phyloP scores from a whole-genome alignment of 2,113 vertebrate species.

The Carollia perspicillata region DNA sequence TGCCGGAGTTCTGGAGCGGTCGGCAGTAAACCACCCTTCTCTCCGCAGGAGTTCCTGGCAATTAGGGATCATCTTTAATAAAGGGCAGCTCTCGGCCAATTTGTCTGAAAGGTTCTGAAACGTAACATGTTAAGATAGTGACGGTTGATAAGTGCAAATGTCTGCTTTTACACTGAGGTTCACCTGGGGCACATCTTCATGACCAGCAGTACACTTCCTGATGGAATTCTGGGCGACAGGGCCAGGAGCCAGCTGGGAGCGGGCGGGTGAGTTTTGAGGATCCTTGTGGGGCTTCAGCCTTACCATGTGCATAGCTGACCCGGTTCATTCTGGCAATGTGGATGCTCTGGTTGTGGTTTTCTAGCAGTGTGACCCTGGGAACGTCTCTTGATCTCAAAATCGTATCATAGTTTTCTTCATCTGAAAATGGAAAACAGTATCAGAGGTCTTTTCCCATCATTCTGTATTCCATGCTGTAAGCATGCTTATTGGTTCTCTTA shows the following conservation, averaged over 20 bases:
- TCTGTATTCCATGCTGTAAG: background rate
- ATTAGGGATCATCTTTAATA: background rate
- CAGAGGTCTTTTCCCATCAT: background rate
- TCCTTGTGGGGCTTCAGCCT: background rate
- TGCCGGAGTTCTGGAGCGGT: background rate
- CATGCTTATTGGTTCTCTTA: background rate
- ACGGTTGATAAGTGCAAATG: background rate
- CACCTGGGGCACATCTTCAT: background rate
- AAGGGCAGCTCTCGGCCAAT: background rate
- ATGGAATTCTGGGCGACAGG: background rate
- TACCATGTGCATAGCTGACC: fast-evolving
- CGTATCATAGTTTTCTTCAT: slow-evolving; percentile 4
- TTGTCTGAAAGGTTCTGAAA: background rate
- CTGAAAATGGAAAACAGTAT: background rate
- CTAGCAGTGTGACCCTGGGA: background rate
- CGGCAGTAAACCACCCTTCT: no score
- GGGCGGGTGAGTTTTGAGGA: background rate
- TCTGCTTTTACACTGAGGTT: background rate
- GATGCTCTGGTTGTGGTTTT: background rate
- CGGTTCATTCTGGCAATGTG: background rate
- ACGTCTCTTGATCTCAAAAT: background rate
- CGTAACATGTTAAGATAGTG: background rate
- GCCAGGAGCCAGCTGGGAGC: background rate
- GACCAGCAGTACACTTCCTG: background rate
- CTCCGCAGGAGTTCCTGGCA: background rate